Evolutionary conservation across 1,140 invertebrate species (phyloP), one percentile per base, ranked within the genome.

Genomic region (Hestina assimilis): DNA sequence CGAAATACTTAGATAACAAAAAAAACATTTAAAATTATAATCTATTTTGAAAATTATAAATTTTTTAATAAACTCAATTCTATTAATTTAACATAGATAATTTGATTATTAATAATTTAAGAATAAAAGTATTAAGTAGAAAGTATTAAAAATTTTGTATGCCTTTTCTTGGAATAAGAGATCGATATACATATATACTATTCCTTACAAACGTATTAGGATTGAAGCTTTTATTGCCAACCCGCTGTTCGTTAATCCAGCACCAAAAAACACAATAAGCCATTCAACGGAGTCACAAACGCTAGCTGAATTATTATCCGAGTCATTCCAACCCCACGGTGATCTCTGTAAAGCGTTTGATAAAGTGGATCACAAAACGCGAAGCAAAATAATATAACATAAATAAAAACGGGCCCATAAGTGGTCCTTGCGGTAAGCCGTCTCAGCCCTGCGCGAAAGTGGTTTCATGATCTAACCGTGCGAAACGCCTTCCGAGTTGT

Each of bases 331-430:
- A 80, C 81, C 83, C 80, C 74, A 78, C 65, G 61, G 63, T 69
- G 73, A 79, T 83, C 75, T 80, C 76, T 72, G 73, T 75, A 78
- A 84, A 83, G 75, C 83, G 69, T 80, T 82, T 86, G 84, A 87
- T 86, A 86, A 86, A 85, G 82, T 87, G 79, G 81, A 87, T 83
- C 82, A 85, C 82, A 83, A 83, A 85, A 83, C 76, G 73, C 72
- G 69, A 55, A 56, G 67, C 64, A 61, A 52, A 61, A 60, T 59
- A 54, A 74, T 69, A 71, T 64, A 75, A 75, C 83, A 83, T 83
- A 85, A 87, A 87, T 87, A 87, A 83, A 77, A 84, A 65, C 71
- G 74, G 77, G 66, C 71, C 73, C 78, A 75, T 72, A 77, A 87
- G 80, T 71, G 82, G 79, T 75, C 79, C 82, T 87, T 79, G 82